Conservation (phyloP, 2,888 invertebrate genomes). For the Rotaria macrura region DNA sequence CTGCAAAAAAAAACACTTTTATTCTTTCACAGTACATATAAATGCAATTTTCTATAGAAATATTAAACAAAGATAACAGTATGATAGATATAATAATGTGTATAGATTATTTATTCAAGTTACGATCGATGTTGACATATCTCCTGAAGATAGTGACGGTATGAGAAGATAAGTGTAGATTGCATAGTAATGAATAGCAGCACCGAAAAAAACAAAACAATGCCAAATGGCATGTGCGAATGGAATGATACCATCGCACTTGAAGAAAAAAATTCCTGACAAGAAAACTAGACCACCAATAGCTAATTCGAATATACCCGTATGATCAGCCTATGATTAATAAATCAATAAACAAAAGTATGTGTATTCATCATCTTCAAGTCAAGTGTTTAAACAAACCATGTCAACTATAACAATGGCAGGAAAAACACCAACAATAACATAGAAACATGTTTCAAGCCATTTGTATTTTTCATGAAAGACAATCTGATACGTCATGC, state of each 20-base stretch:
- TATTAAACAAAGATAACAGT: too few relatives aligned
- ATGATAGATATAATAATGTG: too few relatives aligned
- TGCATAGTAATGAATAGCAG: constrained; percentile 75
- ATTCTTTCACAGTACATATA: too few relatives aligned
- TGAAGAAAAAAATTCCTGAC: constrained; percentile 81
- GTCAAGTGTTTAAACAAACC: constrained; percentile 39
- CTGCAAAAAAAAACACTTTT: too few relatives aligned
- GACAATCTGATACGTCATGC: constrained; percentile 85
- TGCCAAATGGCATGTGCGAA: constrained; percentile 98
- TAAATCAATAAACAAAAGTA: not conserved
- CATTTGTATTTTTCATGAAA: constrained; percentile 79
- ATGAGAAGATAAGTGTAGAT: constrained; percentile 55
- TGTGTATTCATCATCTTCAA: too few relatives aligned
- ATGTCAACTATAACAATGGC: constrained; percentile 60
- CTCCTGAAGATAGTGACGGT: not conserved
- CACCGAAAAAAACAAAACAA: constrained; percentile 76
- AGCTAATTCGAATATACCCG: constrained; percentile 71
- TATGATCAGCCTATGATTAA: constrained; percentile 59
- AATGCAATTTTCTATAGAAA: not conserved
- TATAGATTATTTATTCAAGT: not conserved
- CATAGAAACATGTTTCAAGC: constrained; percentile 76
- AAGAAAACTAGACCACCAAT: constrained; percentile 77
- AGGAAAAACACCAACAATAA: constrained; percentile 76
- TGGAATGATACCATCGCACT: constrained; percentile 80
- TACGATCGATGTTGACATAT: not conserved